Conservation (phyloP, 2,888 invertebrate genomes). For the Catonia carolina region DNA sequence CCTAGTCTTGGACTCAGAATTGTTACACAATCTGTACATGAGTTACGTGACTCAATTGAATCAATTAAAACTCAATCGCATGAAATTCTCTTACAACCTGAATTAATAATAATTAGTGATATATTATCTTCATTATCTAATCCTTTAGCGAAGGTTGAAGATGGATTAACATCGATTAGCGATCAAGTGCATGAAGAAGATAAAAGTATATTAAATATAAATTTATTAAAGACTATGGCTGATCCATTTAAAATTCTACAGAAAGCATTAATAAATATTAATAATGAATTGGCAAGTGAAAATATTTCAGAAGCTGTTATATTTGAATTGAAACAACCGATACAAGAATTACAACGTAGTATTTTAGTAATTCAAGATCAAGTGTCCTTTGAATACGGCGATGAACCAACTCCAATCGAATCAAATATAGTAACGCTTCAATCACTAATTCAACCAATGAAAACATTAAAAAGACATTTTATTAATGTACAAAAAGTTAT, state of each 20-base stretch:
- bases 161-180: conserved; percentile 28
- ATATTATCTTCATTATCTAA: conserved; percentile 25
- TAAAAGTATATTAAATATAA: conserved; percentile 27
- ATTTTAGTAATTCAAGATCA: conserved; percentile 35
- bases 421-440: conserved; percentile 33
- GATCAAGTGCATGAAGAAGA: conserved; percentile 29
- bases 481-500: conserved; percentile 24
- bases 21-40: conserved; percentile 31
- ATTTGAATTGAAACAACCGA: conserved; percentile 32
- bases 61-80: conserved; percentile 23
- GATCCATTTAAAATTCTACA: conserved; percentile 34
- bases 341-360: conserved; percentile 34
- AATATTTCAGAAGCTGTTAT: conserved; percentile 22
- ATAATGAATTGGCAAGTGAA: conserved; percentile 25
- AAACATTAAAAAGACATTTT: conserved; percentile 30
- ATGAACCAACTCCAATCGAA: conserved; percentile 33
- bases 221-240: conserved; percentile 31
- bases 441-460: conserved; percentile 33
- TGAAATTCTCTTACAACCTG: conserved; percentile 15
- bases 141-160: conserved; percentile 30
- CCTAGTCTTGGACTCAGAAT: conserved; percentile 31
- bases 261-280: conserved; percentile 31
- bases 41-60: conserved; percentile 27
- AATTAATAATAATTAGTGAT: conserved; percentile 21
- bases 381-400: conserved; percentile 33